phyloP scores from a whole-genome alignment of 2,113 vertebrate species.

The Eleginops maclovinus region DNA sequence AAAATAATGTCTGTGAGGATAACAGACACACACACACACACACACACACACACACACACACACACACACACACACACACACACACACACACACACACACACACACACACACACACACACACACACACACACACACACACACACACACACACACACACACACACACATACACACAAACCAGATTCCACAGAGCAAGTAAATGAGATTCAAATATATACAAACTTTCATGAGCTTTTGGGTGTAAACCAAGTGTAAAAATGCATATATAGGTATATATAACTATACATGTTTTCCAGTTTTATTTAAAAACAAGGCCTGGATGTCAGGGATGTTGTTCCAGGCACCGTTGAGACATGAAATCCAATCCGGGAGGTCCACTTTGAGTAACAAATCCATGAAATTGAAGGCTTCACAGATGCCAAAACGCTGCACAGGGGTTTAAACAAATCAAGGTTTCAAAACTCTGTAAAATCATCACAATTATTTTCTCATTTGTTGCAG shows the following conservation, averaged over 20 bases:
- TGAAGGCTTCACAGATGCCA: not conserved
- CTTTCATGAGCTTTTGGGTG: not conserved
- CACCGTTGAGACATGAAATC: not conserved
- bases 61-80: not conserved
- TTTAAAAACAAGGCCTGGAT: not conserved
- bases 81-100: not conserved
- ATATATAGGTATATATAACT: no score
- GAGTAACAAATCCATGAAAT: not conserved
- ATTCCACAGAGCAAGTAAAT: not conserved
- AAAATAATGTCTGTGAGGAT: not conserved
- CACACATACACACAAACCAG: not conserved
- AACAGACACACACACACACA: not conserved
- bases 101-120: not conserved
- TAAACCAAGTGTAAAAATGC: no score
- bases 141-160: not conserved
- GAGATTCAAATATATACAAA: not conserved
- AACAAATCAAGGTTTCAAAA: not conserved
- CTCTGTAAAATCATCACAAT: not conserved
- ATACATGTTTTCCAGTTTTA: not conserved
- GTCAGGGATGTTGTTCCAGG: not conserved
- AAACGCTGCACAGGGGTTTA: not conserved
- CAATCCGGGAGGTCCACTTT: not conserved
- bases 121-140: not conserved
- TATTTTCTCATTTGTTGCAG: not conserved
- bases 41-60: not conserved